Conservation (phyloP, 1,140 invertebrate species). For the Drosophila oshimai region DNA sequence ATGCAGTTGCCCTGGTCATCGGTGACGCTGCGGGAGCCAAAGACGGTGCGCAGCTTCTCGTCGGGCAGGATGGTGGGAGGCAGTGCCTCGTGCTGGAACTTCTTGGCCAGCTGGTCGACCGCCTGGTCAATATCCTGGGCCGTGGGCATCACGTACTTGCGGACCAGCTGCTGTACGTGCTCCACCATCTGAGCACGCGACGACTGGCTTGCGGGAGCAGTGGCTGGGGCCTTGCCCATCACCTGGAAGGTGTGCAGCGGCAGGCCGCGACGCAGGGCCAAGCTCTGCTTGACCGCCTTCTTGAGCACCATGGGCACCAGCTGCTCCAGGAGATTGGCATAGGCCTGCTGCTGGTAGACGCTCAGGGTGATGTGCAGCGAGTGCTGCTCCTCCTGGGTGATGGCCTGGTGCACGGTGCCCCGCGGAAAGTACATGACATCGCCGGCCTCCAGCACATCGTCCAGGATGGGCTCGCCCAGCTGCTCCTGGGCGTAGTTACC, state of each 20-base stretch:
- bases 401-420: conserved; percentile 96
- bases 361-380: conserved; percentile 97
- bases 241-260: conserved; percentile 90
- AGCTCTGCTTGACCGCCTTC: conserved; percentile 87
- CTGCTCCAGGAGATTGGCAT: conserved; percentile 93
- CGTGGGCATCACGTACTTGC: conserved; percentile 29
- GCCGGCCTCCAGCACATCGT: conserved; percentile 90
- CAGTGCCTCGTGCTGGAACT: conserved; percentile 93
- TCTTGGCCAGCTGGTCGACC: conserved; percentile 92
- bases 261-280: conserved; percentile 90
- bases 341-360: conserved; percentile 94
- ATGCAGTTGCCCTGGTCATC: conserved; percentile 85
- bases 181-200: conserved; percentile 84
- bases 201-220: conserved; percentile 83
- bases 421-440: conserved; percentile 96
- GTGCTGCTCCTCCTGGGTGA: conserved; percentile 89
- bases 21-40: conserved; percentile 88
- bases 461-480: conserved; percentile 91
- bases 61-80: conserved; percentile 89
- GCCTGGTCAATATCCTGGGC: conserved; percentile 90
- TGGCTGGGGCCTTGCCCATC: conserved; percentile 89
- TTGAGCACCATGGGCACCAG: conserved; percentile 90
- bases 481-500: conserved; percentile 91
- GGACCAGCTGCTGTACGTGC: conserved; percentile 84
- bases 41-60: conserved; percentile 88